These are phyloP conservation scores for Crocuta crocuta DNA, from an alignment of 2,113 vertebrate genomes.

Conservation along the genomic window DNA sequence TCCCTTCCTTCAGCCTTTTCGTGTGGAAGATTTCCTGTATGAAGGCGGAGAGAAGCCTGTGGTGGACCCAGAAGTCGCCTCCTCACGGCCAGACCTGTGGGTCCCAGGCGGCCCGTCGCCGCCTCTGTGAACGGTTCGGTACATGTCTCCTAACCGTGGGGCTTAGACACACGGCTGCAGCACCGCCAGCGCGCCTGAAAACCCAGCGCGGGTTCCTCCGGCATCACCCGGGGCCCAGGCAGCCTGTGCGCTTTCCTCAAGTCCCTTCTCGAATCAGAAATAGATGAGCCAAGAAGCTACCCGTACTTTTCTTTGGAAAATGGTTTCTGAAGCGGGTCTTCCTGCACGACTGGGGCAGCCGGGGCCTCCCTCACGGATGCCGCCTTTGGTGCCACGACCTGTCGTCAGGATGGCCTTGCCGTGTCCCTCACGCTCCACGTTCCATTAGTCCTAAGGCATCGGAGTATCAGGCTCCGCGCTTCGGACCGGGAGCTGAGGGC, in stretches of 20 bases:
- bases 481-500: background rate
- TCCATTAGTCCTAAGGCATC: background rate
- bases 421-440: rapidly evolving
- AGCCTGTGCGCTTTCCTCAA: rapidly evolving
- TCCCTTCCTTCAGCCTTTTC: background rate
- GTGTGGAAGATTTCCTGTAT: background rate
- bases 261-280: background rate
- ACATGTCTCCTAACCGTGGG: rapidly evolving
- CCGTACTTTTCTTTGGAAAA: rapidly evolving
- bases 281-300: rapidly evolving
- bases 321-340: background rate
- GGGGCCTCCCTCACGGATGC: background rate
- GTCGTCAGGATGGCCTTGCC: background rate
- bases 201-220: rapidly evolving
- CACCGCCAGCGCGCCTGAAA: rapidly evolving
- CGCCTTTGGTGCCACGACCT: background rate
- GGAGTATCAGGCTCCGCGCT: rapidly evolving
- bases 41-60: background rate
- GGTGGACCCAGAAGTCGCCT: rapidly evolving
- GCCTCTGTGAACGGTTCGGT: rapidly evolving
- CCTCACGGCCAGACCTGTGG: background rate
- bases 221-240: background rate
- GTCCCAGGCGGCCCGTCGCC: rapidly evolving
- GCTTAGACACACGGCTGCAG: rapidly evolving
- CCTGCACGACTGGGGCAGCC: rapidly evolving